Evolutionary conservation across 2,888 invertebrate genomes (phyloP), one percentile per base, ranked within the genome.

Genomic region (Heliconius ismenius): DNA sequence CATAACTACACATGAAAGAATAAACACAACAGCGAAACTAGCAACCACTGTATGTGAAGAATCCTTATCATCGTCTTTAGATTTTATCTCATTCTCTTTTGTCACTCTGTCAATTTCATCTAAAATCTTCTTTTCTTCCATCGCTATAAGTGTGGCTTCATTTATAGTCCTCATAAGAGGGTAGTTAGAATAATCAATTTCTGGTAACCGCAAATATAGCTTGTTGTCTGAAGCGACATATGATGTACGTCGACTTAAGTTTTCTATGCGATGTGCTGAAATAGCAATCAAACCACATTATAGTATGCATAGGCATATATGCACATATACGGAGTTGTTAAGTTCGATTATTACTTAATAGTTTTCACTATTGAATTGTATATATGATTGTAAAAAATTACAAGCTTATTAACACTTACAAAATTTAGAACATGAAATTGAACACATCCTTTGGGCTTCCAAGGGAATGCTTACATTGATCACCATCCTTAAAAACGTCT

Each of bases 131-230:
- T 94, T 94, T 82, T 95, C 95, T 84, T 94, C 93, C 81, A 95
- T 85, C 0, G 96, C 92, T 13, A 95, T 86, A 0, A 92, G 89
- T 1, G 97, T 92, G 0, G 96, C 96, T 77, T 95, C 95, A 85
- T 97, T 96, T 74, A 98, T 96, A 0, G 96, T 95, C 70, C 96
- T 95, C 92, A 98, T 95, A 0, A 98, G 89, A 0, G 96, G 96
- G 88, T 96, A 98, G 85, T 96, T 96, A 0, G 87, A 83, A 77
- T 85, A 88, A 26, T 90, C 86, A 0, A 85, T 84, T 11, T 87
- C 82, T 0, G 94, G 92, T 0, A 93, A 79, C 0, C 92, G 86
- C 0, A 94, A 86, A 0, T 88, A 85, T 0, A 94, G 84, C 13
- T 84, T 86, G 0, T 87, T 89, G 67, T 91, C 87, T 1, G 89